Evolutionary conservation across 2,113 vertebrate species (phyloP).

Genomic region (Trichechus manatus): DNA sequence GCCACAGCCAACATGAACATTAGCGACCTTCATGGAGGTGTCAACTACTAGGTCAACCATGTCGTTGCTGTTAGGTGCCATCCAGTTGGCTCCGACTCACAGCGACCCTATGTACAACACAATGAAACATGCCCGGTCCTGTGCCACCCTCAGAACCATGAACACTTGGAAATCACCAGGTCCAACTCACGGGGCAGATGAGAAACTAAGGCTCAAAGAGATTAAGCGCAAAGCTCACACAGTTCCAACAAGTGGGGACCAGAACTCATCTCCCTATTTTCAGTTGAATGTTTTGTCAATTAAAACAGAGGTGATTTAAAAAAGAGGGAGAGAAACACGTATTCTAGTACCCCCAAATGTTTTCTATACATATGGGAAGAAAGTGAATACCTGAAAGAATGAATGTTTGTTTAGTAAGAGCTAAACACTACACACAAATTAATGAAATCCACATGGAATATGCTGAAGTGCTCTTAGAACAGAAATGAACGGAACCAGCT

Average conservation of each 20-base stretch:
- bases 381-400: slow-evolving; percentile 16
- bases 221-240: background rate
- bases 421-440: slow-evolving; percentile 14
- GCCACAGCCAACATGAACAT: background rate
- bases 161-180: background rate
- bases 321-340: background rate
- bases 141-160: background rate
- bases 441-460: background rate
- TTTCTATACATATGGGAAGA: background rate
- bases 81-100: too few relatives aligned
- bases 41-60: background rate
- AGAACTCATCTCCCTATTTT: slow-evolving; percentile 10
- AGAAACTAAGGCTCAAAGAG: slow-evolving; percentile 21
- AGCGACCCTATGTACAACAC: too few relatives aligned
- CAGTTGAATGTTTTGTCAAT: background rate
- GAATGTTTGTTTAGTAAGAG: background rate
- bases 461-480: background rate
- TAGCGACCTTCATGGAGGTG: background rate
- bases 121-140: too few relatives aligned
- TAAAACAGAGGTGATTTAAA: background rate
- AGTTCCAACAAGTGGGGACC: background rate
- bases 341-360: background rate
- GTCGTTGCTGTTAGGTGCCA: too few relatives aligned
- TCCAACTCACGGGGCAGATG: background rate
- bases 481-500: background rate